Conservation (phyloP, 2,888 invertebrate species). For the Abscondita cerata region DNA sequence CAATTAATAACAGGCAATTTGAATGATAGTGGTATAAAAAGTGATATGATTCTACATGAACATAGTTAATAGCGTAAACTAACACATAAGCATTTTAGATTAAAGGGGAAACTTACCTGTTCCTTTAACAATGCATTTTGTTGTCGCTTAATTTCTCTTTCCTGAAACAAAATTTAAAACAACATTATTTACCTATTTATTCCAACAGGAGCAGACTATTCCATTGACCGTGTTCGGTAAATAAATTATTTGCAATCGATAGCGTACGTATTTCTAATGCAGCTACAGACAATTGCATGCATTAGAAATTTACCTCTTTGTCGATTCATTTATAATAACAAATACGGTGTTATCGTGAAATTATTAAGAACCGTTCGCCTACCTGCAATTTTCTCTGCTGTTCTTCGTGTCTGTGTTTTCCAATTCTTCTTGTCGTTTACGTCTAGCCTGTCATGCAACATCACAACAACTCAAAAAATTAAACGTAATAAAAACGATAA, state of each 20-base stretch:
- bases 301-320: too few relatives aligned
- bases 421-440: conserved; percentile 84
- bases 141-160: conserved; percentile 88
- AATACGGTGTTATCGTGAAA: too few relatives aligned
- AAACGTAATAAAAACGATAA: conserved; percentile 26
- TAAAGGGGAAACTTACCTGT: conserved; percentile 72
- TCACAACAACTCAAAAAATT: conserved; percentile 59
- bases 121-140: conserved; percentile 89
- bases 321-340: too few relatives aligned
- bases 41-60: conserved; percentile 6
- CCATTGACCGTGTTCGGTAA: too few relatives aligned
- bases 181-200: conserved; percentile 3
- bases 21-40: neutral
- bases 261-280: too few relatives aligned
- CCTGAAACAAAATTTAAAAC: conserved; percentile 68
- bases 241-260: too few relatives aligned
- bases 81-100: neutral
- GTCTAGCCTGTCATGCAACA: conserved; percentile 76
- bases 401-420: conserved; percentile 84
- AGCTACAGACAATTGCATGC: too few relatives aligned
- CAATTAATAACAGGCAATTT: conserved; percentile 4
- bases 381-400: conserved; percentile 88
- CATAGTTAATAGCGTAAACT: conserved; percentile 9
- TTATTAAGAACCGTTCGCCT: conserved; percentile 33
- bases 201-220: neutral